Evolutionary conservation across 37 sponge, comb jelly and placozoan genomes (phyloP).

Genomic region (Hormiphora californensis): DNA sequence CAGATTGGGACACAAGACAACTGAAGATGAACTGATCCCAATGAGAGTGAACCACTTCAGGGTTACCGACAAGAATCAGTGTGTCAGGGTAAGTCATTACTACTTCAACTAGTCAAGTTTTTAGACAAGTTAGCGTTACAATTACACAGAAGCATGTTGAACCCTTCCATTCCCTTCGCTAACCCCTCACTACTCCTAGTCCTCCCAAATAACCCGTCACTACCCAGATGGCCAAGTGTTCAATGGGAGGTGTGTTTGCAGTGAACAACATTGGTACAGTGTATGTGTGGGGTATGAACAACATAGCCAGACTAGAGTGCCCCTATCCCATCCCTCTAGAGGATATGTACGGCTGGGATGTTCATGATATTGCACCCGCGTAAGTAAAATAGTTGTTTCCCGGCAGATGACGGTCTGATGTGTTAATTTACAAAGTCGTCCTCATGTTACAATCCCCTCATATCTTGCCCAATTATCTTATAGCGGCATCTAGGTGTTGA

Average conservation of each 20-base stretch:
- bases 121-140: background rate
- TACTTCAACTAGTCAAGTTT: background rate
- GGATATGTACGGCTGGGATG: slow-evolving; percentile 30
- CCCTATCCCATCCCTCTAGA: slow-evolving; percentile 47
- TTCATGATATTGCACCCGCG: slow-evolving; percentile 14
- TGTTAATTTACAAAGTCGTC: no score
- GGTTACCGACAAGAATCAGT: background rate
- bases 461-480: no score
- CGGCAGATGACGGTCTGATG: no score
- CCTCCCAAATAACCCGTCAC: background rate
- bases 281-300: slow-evolving; percentile 25
- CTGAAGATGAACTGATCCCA: slow-evolving; percentile 32
- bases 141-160: background rate
- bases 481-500: no score
- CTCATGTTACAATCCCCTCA: no score
- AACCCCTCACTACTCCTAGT: background rate
- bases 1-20: slow-evolving; percentile 19
- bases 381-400: no score
- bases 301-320: slow-evolving; percentile 11
- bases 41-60: background rate
- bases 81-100: background rate
- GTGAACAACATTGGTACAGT: background rate
- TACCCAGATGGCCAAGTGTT: background rate
- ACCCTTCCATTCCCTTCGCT: background rate
- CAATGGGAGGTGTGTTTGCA: slow-evolving; percentile 16